A percentile compares a stretch with the other conserved stretches of the same genome.
These are phyloP conservation scores for Stegodyphus mimosarum DNA, from an alignment of 1,140 invertebrate genomes.

Conservation along the genomic window DNA sequence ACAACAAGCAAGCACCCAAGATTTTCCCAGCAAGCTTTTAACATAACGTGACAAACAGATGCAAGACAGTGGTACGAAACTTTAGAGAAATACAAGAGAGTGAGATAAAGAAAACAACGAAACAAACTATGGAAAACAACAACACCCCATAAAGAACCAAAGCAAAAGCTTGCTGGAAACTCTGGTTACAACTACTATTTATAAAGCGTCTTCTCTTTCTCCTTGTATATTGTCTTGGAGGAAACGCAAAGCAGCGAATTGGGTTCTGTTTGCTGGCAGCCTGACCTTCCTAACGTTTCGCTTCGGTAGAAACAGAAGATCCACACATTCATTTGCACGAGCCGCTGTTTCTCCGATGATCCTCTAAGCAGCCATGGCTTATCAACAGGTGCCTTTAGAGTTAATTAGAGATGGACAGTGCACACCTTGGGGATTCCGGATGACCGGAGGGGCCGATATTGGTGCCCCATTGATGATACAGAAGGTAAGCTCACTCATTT, in stretches of 20 bases:
- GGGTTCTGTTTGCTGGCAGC: not conserved
- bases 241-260: not conserved
- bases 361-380: slow-evolving; percentile 10
- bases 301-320: not conserved
- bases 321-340: too few relatives aligned
- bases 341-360: not conserved
- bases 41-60: too few relatives aligned
- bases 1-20: too few relatives aligned
- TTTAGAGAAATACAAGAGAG: not conserved
- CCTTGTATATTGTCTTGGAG: slow-evolving; percentile 48
- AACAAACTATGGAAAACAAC: not conserved
- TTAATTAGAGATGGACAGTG: slow-evolving; percentile 80
- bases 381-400: slow-evolving; percentile 73
- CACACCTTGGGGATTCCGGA: slow-evolving; percentile 89
- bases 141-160: not conserved
- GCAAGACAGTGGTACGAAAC: too few relatives aligned
- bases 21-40: too few relatives aligned
- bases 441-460: slow-evolving; percentile 90
- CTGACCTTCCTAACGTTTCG: slow-evolving; percentile 15
- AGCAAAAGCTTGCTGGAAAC: not conserved
- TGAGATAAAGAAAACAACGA: not conserved
- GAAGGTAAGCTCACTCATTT: slow-evolving; percentile 75
- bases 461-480: slow-evolving; percentile 89
- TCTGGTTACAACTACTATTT: slow-evolving; percentile 47
- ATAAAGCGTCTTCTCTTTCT: slow-evolving; percentile 47